These are phyloP conservation scores for Platycnemis pennipes DNA, from an alignment of 2,888 invertebrate genomes.

Conservation along the genomic window DNA sequence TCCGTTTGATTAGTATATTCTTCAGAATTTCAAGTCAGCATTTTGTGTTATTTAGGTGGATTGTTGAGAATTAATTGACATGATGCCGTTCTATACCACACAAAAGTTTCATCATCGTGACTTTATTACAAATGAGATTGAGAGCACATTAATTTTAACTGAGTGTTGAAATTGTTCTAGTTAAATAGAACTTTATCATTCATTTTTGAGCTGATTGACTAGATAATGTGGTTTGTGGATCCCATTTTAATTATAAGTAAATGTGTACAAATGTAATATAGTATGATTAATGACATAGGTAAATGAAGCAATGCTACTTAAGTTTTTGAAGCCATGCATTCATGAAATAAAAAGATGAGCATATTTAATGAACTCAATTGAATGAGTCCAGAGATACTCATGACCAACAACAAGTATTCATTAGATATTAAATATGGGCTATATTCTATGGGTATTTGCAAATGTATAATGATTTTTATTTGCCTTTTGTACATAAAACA, in stretches of 20 bases:
- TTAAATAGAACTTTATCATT: background rate
- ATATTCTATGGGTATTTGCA: slow-evolving; percentile 45
- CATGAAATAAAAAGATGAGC: slow-evolving; percentile 41
- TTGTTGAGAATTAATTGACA: slow-evolving; percentile 51
- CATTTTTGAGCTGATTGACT: slow-evolving; percentile 52
- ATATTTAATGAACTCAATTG: slow-evolving; percentile 14
- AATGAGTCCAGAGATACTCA: slow-evolving; percentile 52
- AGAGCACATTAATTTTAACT: slow-evolving; percentile 42
- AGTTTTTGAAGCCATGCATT: slow-evolving; percentile 52
- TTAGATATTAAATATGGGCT: slow-evolving; percentile 44
- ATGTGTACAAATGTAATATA: slow-evolving; percentile 68
- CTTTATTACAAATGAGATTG: slow-evolving; percentile 36
- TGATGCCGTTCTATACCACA: slow-evolving; percentile 42
- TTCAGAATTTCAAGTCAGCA: slow-evolving; percentile 28
- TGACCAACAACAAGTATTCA: slow-evolving; percentile 63
- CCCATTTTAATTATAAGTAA: slow-evolving; percentile 54
- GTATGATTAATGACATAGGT: slow-evolving; percentile 50
- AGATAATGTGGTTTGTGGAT: slow-evolving; percentile 46
- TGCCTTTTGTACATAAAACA: slow-evolving; percentile 63
- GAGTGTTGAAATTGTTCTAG: slow-evolving; percentile 46
- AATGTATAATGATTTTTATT: slow-evolving; percentile 46
- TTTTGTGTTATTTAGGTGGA: slow-evolving; percentile 37
- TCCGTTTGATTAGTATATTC: background rate
- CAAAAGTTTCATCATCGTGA: slow-evolving; percentile 29
- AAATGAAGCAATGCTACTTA: slow-evolving; percentile 60